These are phyloP conservation scores for Micropoecilia bifurca DNA, from an alignment of 2,797 vertebrate genomes.

Conservation along the genomic window DNA sequence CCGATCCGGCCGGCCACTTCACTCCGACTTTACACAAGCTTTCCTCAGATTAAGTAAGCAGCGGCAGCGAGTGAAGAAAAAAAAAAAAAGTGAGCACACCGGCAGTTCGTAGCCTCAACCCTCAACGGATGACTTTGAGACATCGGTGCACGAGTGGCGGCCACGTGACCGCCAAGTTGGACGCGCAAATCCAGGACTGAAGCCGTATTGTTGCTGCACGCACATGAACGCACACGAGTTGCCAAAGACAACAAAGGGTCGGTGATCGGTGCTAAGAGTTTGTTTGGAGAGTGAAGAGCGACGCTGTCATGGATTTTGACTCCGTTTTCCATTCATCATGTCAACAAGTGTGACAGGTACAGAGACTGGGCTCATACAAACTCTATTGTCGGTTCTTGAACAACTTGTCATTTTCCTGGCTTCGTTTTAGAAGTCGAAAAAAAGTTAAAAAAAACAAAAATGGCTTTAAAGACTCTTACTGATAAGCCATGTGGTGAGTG, in stretches of 20 bases:
- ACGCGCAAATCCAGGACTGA: slow-evolving; percentile 48
- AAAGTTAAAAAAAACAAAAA: not conserved
- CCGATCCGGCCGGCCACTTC: slow-evolving; percentile 34
- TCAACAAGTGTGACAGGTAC: slow-evolving; percentile 62
- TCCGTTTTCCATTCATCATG: slow-evolving; percentile 25
- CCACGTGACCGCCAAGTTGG: slow-evolving; percentile 44
- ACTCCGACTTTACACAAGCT: slow-evolving; percentile 42
- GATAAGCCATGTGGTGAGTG: not conserved
- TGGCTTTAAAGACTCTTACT: not conserved
- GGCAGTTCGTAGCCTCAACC: slow-evolving; percentile 8
- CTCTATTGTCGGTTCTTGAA: slow-evolving; percentile 20
- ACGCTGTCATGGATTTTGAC: slow-evolving; percentile 46
- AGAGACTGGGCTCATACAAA: slow-evolving; percentile 28
- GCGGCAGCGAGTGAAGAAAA: not conserved
- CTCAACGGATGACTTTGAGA: slow-evolving; percentile 17
- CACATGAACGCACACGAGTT: slow-evolving; percentile 14
- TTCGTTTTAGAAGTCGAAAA: slow-evolving; percentile 14
- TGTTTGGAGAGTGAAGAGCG: slow-evolving; percentile 42
- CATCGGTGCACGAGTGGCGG: slow-evolving; percentile 27
- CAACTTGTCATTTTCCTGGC: slow-evolving; percentile 26
- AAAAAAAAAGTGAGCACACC: not conserved
- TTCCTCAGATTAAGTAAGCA: slow-evolving; percentile 25
- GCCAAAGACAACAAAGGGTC: slow-evolving; percentile 60
- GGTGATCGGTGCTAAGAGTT: slow-evolving; percentile 29
- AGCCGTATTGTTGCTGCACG: slow-evolving; percentile 25